Evolutionary conservation across 2,797 vertebrate genomes (phyloP), one percentile per base, ranked within the genome.

Genomic region (Rousettus madagascariensis): DNA sequence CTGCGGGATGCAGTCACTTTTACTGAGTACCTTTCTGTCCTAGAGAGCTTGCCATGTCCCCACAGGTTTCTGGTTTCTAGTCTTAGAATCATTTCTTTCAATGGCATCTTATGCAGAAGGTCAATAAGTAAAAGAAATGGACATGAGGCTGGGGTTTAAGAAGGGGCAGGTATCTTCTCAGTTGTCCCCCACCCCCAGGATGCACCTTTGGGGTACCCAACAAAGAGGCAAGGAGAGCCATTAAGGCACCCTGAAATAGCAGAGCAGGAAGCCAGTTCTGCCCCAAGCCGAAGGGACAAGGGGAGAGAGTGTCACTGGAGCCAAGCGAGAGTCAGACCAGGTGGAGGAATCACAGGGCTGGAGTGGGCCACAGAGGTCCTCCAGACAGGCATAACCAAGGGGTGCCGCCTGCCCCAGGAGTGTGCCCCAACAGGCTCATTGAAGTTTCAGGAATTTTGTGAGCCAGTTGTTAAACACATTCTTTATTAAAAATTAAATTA

Each of bases 371-470:
- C 11, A 12, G 28, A 43, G 59, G 16, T 15, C 51, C 49, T 20
- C 49, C 71, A 1, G 74, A 8, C 19, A 22, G 72, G 12, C 38
- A n/a, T 2, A 1, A 19, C 51, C 26, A 2, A 53, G 24, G 26
- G 12, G 28, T 2, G 1, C 7, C 8, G 1, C 66, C 49, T 0
- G 5, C 49, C 38, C 65, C 51, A 0, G 5, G 0, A 0, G 28
- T 4, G n/a, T 36, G 16, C 74, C 8, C 57, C 2, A 26, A n/a
- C 71, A n/a, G 7, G 20, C 63, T 55, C 6, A 0, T 1, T 6
- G 38, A 49, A 13, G 41, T 11, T 94, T 55, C 1, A 17, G 69
- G 46, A 65, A 41, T 61, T 30, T 30, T 17, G 16, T 26, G 90
- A 86, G n/a, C 65, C 77, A 11, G 51, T 69, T 36, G 16, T 9